These are phyloP conservation scores for Molossus alvarezi DNA, from an alignment of 2,797 vertebrate genomes.

Conservation along the genomic window DNA sequence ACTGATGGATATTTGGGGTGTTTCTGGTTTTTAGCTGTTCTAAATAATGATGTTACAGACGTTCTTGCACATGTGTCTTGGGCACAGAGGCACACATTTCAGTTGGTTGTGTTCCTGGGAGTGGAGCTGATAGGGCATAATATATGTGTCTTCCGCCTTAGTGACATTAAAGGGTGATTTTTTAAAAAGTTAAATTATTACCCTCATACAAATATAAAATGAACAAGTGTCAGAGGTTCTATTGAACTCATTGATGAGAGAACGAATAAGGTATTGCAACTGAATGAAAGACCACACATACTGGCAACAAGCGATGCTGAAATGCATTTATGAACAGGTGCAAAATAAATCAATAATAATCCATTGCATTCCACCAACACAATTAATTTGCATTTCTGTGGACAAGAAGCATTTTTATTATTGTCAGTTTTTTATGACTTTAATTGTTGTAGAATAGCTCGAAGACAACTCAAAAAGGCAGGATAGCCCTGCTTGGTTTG, in stretches of 20 bases:
- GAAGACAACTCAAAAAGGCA: not conserved
- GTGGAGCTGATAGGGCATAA: not conserved
- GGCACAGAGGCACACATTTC: not conserved
- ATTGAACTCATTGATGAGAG: not conserved
- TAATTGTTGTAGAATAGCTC: not conserved
- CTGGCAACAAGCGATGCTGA: not conserved
- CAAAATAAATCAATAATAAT: not conserved
- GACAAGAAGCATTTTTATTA: not conserved
- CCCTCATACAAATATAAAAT: not conserved
- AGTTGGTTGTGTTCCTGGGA: not conserved
- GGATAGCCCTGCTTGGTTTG: too few species aligned
- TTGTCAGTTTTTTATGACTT: not conserved
- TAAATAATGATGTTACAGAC: not conserved
- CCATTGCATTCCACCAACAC: not conserved
- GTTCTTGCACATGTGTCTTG: not conserved
- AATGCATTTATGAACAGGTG: slow-evolving; percentile 23
- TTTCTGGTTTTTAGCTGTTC: slow-evolving; percentile 42
- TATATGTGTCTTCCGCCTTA: not conserved
- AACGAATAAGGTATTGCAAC: not conserved
- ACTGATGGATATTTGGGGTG: not conserved
- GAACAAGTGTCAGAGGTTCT: slow-evolving; percentile 4
- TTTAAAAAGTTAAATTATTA: not conserved
- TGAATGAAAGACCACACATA: not conserved
- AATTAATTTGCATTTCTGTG: slow-evolving; percentile 33
- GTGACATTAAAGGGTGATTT: not conserved